Conservation (phyloP, 2,888 invertebrate genomes). For the Acronicta alni region DNA sequence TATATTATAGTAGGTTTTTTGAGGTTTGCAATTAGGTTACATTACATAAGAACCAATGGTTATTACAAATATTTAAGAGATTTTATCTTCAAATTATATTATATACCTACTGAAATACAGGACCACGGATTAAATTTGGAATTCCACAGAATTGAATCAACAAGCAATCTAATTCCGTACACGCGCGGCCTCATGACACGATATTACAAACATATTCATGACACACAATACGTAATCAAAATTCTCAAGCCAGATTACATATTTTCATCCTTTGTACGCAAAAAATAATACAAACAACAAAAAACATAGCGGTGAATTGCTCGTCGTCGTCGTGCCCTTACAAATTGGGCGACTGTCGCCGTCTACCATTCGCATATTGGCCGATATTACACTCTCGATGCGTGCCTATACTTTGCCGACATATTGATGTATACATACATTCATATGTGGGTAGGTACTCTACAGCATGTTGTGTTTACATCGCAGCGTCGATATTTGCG, state of each 20-base stretch:
- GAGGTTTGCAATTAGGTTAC: no score
- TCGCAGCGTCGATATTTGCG: slow-evolving; percentile 53
- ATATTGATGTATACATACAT: slow-evolving; percentile 51
- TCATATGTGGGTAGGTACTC: slow-evolving; percentile 28
- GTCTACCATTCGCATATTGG: slow-evolving; percentile 75
- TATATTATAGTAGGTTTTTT: no score
- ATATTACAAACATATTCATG: slow-evolving; percentile 40
- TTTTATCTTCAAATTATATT: background rate
- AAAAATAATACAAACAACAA: slow-evolving; percentile 58
- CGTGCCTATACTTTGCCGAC: slow-evolving; percentile 57
- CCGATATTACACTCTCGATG: slow-evolving; percentile 68
- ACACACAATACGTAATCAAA: slow-evolving; percentile 51
- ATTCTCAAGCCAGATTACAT: slow-evolving; percentile 51
- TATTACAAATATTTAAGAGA: background rate
- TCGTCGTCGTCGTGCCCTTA: slow-evolving; percentile 66
- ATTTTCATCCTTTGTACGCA: slow-evolving; percentile 43
- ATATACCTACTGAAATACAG: no score
- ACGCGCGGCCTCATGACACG: slow-evolving; percentile 11
- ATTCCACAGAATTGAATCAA: slow-evolving; percentile 24
- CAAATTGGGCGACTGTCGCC: slow-evolving; percentile 78
- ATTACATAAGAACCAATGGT: no score
- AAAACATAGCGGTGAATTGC: slow-evolving; percentile 61
- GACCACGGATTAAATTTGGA: slow-evolving; percentile 7
- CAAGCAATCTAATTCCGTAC: slow-evolving; percentile 31
- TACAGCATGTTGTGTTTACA: slow-evolving; percentile 57